Base-by-base conservation (phyloP, 2,797 vertebrate species). In the Sebastes taczanowskii region DNA sequence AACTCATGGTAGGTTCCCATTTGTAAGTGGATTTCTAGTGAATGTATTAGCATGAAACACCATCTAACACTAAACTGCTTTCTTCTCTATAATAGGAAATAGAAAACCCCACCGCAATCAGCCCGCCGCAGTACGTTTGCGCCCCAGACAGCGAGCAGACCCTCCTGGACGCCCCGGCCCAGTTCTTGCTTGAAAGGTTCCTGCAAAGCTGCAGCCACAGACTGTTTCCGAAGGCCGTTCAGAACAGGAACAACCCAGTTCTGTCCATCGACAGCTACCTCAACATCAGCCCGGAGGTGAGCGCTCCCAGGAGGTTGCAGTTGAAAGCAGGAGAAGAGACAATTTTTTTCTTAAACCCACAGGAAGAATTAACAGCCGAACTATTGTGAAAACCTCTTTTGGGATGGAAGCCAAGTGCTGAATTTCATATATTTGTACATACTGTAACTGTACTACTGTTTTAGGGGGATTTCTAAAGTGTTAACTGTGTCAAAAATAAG, bases 121-220 rank as follows among this genome's bases (percentile, higher is more conserved):
- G 95, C 91, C 97, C 98, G 3, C 96, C 96, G 11, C 98, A 99
- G 91, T 99, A 98, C 0, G 95, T 99, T 53, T 99, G 99, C 1
- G 98, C 98, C 59, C 99, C 99, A 0, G 99, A 99, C 95, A 99
- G 98, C 1, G 98, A 99, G 89, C 98, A 99, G 86, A 99, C 97
- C 0, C 93, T 99, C 56, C 79, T 99, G 87, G 97, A 97, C 9
- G 98, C 98, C 16, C 99, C 99, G 0, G 97, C 98, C 8, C 98
- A 99, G 91, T 98, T 99, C 82, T 96, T 99, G 23, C 94, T 99
- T 80, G 99, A 99, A 92, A 98, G 95, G 85, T 99, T 99, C 92
- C 97, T 99, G 78, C 97, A 98, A 86, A 96, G 96, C 0, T 97
- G 97, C 7, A 97, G 98, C 2, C 96, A 97, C 93, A 97, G 96